These are phyloP conservation scores for Cardinalis cardinalis DNA, from an alignment of 2,113 vertebrate genomes.

Conservation along the genomic window DNA sequence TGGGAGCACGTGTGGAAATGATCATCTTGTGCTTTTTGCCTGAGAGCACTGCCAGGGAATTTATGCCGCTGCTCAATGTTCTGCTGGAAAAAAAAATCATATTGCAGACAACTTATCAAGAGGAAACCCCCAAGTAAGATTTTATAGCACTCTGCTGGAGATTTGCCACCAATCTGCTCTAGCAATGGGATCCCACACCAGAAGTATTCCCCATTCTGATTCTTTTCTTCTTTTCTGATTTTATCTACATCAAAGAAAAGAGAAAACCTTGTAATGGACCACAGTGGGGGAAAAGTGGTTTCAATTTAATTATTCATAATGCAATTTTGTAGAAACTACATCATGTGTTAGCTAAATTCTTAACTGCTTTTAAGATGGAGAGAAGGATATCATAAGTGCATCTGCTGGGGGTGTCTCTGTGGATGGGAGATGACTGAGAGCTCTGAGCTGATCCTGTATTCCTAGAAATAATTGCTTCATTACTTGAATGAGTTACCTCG, in stretches of 20 bases:
- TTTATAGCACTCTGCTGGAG: constrained; percentile 32
- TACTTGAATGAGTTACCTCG: constrained; percentile 47
- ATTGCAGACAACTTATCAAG: constrained; percentile 40
- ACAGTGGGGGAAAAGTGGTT: not conserved
- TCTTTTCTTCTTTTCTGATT: not conserved
- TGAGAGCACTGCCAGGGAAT: constrained; percentile 25
- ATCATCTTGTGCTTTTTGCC: not conserved
- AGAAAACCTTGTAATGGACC: not conserved
- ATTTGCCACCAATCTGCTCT: not conserved
- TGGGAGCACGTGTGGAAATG: not conserved
- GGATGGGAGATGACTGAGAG: not conserved
- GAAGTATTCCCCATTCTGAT: not conserved
- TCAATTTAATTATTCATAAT: constrained; percentile 55
- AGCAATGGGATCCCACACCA: not conserved
- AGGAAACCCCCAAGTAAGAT: constrained; percentile 37
- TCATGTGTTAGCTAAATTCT: constrained; percentile 38
- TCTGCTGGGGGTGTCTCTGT: not conserved
- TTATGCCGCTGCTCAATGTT: constrained; percentile 26
- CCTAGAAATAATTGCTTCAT: constrained; percentile 65
- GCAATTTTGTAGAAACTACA: constrained; percentile 47
- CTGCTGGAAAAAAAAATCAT: not conserved
- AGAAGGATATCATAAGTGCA: not conserved
- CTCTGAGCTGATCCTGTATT: constrained; percentile 21
- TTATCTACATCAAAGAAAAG: constrained; percentile 18
- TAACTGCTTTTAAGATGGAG: constrained; percentile 48